Base-by-base conservation (phyloP, 2,113 vertebrate species). In the Mellivora capensis region DNA sequence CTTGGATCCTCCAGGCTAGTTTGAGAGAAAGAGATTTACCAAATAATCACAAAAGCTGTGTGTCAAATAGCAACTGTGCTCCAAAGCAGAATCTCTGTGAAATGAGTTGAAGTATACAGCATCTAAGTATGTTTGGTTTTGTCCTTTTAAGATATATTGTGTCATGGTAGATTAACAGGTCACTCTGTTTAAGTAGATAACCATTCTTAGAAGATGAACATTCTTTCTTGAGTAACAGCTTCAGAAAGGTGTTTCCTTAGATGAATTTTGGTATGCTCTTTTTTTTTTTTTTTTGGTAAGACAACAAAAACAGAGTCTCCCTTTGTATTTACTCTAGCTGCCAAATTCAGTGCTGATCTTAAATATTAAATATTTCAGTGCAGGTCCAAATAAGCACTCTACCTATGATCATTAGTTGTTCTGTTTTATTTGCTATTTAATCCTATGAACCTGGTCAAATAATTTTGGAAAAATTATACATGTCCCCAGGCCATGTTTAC, bases 361-460 rank as follows among this genome's bases (percentile, higher is more conserved):
- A 74, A 42, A 17, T 89, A 84, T 69, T 67, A 83, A 83, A 31
- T 61, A 92, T 71, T 71, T 86, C 71, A 90, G 82, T n/a, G 89
- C 15, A 97, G 42, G 14, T 67, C 52, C 29, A 77, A 27, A 23
- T 74, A 91, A 90, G 49, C 29, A 92, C 79, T 93, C 72, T 31
- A 72, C 39, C 62, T 83, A 77, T 44, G 15, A 90, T 49, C 62
- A n/a, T 95, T 67, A 31, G 47, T 74, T 85, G 13, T 89, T 77
- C 79, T 95, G 84, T 52, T 96, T 96, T 93, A 67, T 57, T 47
- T 90, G 37, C 15, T 90, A 92, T 80, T 90, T 96, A 90, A 95
- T 39, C 21, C 42, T 49, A 31, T 57, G 81, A 97, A 87, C 4
- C 42, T 81, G n/a, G 80, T 93, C 61, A 96, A 90, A 72, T 80